phyloP scores from a whole-genome alignment of 1,140 invertebrate species.

The Drosophila tristis region DNA sequence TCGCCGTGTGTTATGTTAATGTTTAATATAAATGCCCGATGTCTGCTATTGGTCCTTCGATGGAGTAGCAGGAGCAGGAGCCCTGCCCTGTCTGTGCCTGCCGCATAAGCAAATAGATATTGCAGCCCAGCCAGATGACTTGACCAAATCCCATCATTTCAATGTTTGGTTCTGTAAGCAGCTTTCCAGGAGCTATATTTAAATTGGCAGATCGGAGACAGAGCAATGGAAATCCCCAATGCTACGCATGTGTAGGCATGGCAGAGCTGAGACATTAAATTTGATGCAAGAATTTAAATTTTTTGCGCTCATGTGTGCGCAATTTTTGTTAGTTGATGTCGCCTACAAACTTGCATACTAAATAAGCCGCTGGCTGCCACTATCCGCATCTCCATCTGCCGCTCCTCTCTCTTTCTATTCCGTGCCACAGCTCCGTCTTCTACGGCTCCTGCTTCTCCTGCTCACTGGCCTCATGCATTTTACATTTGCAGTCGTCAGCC shows the following conservation, averaged over 20 bases:
- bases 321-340: constrained; percentile 70
- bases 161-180: constrained; percentile 51
- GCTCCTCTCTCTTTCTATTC: not conserved
- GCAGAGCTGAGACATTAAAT: constrained; percentile 24
- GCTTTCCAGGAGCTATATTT: constrained; percentile 33
- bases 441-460: not conserved
- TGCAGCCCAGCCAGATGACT: constrained; percentile 45
- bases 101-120: constrained; percentile 49
- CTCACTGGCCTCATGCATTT: constrained; percentile 59
- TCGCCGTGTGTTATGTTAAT: constrained; percentile 66
- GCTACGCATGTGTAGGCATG: not conserved
- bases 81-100: constrained; percentile 23
- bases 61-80: constrained; percentile 32
- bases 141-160: constrained; percentile 48
- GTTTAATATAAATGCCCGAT: constrained; percentile 81
- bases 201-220: constrained; percentile 31
- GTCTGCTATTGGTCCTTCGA: constrained; percentile 51
- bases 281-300: constrained; percentile 26
- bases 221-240: not conserved
- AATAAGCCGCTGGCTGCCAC: constrained; percentile 68
- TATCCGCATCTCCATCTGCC: constrained; percentile 35
- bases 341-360: constrained; percentile 76
- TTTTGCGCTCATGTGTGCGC: constrained; percentile 32
- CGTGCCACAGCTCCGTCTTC: not conserved
- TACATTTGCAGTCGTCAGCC: constrained; percentile 70